Evolutionary conservation across 2,113 vertebrate genomes (phyloP).

Genomic region (Seriola rivoliana): DNA sequence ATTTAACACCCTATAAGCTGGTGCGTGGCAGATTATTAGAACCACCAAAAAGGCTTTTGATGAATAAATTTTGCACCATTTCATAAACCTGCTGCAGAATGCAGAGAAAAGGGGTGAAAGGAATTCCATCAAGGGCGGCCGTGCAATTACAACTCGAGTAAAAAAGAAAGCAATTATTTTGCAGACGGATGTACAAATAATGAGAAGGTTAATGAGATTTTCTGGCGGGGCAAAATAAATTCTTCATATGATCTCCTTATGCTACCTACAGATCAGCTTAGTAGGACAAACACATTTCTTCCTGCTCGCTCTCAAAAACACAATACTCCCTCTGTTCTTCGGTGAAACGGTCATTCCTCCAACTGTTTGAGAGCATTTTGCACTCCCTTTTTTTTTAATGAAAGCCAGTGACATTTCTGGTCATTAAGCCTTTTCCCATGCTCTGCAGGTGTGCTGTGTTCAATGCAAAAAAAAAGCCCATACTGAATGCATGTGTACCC

Average conservation of each 20-base stretch:
- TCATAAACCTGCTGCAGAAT: slow-evolving; percentile 7
- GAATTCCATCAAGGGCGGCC: background rate
- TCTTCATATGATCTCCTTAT: slow-evolving; percentile 47
- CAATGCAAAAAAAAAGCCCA: slow-evolving; percentile 30
- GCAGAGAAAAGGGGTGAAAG: background rate
- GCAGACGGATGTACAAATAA: slow-evolving; percentile 41
- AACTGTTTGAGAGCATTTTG: slow-evolving; percentile 10
- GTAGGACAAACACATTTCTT: slow-evolving; percentile 61
- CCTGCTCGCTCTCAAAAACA: slow-evolving; percentile 32
- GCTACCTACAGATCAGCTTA: slow-evolving; percentile 68
- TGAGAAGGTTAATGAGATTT: slow-evolving; percentile 63
- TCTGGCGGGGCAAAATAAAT: slow-evolving; percentile 30
- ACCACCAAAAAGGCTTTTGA: background rate
- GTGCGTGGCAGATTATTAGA: slow-evolving; percentile 10
- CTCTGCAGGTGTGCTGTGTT: slow-evolving; percentile 59
- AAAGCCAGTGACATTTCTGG: slow-evolving; percentile 47
- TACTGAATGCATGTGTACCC: slow-evolving; percentile 19
- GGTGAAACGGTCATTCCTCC: background rate
- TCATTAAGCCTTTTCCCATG: slow-evolving; percentile 38
- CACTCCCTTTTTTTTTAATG: slow-evolving; percentile 19
- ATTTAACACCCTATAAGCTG: background rate
- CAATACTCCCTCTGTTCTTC: slow-evolving; percentile 55
- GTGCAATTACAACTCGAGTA: background rate
- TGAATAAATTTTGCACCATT: background rate
- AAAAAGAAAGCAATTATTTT: slow-evolving; percentile 34